A percentile compares a stretch with the other conserved stretches of the same genome.
Conservation (phyloP, 2,797 vertebrate species). For the Chiroxiphia lanceolata region DNA sequence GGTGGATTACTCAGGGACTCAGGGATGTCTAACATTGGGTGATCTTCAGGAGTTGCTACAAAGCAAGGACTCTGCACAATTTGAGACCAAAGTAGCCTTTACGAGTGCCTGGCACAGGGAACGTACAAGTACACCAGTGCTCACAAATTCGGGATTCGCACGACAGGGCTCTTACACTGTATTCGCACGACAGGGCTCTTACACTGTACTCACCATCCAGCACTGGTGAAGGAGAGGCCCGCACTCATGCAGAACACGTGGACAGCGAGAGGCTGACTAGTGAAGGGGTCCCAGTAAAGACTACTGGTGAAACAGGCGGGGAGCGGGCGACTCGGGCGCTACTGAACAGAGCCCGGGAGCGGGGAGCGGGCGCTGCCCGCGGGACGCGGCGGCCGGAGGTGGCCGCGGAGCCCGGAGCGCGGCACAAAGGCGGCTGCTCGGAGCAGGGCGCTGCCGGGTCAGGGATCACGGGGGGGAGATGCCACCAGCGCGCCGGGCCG, state of each 20-base stretch:
- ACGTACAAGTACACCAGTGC: neutral
- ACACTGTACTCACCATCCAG: neutral
- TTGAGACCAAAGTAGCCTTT: neutral
- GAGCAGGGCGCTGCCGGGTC: neutral
- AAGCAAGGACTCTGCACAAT: neutral
- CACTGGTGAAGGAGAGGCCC: neutral
- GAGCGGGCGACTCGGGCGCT: neutral
- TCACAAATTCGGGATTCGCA: neutral
- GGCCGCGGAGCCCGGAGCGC: too few relatives aligned
- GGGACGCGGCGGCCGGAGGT: neutral
- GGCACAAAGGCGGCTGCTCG: neutral
- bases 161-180: neutral
- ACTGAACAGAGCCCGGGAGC: neutral
- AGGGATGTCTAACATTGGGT: neutral
- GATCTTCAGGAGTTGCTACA: neutral
- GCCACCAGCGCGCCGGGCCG: neutral
- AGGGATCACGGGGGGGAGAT: neutral
- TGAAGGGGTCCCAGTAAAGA: neutral
- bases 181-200: neutral
- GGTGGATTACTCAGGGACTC: neutral
- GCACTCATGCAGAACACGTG: neutral
- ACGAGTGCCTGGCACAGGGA: neutral
- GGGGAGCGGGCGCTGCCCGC: neutral
- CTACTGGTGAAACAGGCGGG: fast-evolving
- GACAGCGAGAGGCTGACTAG: neutral